phyloP scores from a whole-genome alignment of 2,797 vertebrate species.

The Leuciscus waleckii region DNA sequence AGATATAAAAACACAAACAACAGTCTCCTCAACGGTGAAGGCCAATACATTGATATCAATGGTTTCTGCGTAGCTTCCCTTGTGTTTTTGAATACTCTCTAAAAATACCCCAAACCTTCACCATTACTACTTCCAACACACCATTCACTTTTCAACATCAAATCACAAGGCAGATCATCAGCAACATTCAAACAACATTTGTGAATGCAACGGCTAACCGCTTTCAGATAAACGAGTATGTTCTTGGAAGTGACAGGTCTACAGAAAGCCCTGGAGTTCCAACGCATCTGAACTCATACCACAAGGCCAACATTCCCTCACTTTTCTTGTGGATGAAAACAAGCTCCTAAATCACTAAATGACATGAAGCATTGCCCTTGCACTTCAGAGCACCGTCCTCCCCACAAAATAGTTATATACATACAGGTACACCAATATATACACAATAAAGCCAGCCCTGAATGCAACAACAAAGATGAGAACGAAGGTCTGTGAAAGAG shows the following conservation, averaged over 20 bases:
- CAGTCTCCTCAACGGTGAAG: constrained; percentile 4
- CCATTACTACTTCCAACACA: constrained; percentile 9
- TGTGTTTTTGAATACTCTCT: not conserved
- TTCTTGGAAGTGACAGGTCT: not conserved
- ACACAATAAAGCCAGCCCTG: constrained; percentile 70
- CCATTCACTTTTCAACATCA: constrained; percentile 21
- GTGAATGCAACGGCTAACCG: not conserved
- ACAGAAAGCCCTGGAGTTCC: not conserved
- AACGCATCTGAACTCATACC: not conserved
- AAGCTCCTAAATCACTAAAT: constrained; percentile 26
- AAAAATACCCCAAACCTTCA: constrained; percentile 10
- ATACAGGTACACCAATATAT: constrained; percentile 79
- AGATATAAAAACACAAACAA: constrained; percentile 23
- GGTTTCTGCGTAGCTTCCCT: not conserved
- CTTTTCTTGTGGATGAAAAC: not conserved
- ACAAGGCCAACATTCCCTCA: constrained; percentile 14
- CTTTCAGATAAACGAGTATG: not conserved
- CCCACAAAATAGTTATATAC: constrained; percentile 73
- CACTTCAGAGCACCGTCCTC: not conserved
- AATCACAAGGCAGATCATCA: constrained; percentile 54
- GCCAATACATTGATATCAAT: not conserved
- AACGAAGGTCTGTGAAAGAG: constrained; percentile 59
- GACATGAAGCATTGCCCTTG: not conserved
- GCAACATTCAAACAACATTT: constrained; percentile 56
- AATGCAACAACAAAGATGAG: constrained; percentile 62